Evolutionary conservation across 2,888 invertebrate genomes (phyloP), one percentile per base, ranked within the genome.

Genomic region (Cordilura impudica): DNA sequence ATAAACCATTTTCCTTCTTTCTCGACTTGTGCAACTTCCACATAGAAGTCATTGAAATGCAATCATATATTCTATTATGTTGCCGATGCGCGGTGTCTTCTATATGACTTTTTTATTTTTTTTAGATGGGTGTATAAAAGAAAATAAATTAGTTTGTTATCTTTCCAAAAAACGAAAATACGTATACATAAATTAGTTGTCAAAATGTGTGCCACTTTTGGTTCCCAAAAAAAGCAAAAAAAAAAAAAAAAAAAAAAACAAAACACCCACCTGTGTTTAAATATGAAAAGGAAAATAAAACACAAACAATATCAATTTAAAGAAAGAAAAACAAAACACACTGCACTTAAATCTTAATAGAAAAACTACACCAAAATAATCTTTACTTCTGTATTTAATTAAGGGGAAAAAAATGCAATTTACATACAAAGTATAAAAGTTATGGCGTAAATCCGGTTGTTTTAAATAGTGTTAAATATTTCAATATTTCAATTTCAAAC

Each of bases 251-350:
- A 14, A 47, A 39, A 21, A 43, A 12, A 23, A 16, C 16, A 58
- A 54, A 53, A 61, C 78, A 69, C 71, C 78, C 78, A 78, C 78
- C 78, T 78, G 77, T 63, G 53, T 35, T n/a, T 4, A 4, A 21
- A 12, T 6, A 29, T 45, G n/a, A 49, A 63, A 51, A 51, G n/a
- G 4, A 16, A 31, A 31, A 14, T 1, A 29, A 54, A 54, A 54
- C 53, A 53, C 7, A 35, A 35, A 53, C 29, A 54, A 29, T 31
- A 18, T 0, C 8, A 47, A 47, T 19, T 12, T 39, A 12, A 56
- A n/a, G n/a, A n/a, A n/a, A n/a, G n/a, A n/a, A n/a, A 29, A 63
- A 63, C 61, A 63, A 61, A 21, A 35, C 35, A 10, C 35, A n/a
- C n/a, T n/a, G n/a, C n/a, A n/a, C n/a, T n/a, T n/a, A 60, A n/a